phyloP scores from a whole-genome alignment of 2,888 invertebrate genomes.

The Pharmacophagus antenor region DNA sequence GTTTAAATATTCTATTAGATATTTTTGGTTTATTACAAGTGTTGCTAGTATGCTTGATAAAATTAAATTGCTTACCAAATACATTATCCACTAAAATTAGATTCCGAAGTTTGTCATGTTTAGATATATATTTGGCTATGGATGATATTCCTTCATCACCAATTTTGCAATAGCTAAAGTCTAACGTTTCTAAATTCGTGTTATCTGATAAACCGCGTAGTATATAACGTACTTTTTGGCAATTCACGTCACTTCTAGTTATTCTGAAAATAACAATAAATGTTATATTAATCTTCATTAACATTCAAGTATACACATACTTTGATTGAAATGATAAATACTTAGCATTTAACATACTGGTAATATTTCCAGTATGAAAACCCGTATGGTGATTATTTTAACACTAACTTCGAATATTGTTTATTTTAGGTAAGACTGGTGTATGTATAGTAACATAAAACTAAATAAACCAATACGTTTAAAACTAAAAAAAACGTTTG shows the following conservation, averaged over 20 bases:
- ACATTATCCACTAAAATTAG: constrained; percentile 77
- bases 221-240: constrained; percentile 68
- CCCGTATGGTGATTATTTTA: background rate
- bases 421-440: too few species aligned
- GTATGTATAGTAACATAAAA: too few species aligned
- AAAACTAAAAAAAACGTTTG: too few species aligned
- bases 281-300: background rate
- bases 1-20: too few species aligned
- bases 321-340: background rate
- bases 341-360: background rate
- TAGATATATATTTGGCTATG: constrained; percentile 79
- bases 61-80: constrained; percentile 73
- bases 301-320: background rate
- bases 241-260: constrained; percentile 72
- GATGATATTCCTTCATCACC: constrained; percentile 81
- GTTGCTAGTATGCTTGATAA: too few species aligned
- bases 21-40: too few species aligned
- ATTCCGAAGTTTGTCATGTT: constrained; percentile 67
- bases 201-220: constrained; percentile 65
- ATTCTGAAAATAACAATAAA: constrained; percentile 50
- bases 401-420: background rate
- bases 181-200: constrained; percentile 75
- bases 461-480: too few species aligned
- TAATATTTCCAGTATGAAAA: background rate
- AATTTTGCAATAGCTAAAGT: constrained; percentile 84